Evolutionary conservation across 2,888 invertebrate genomes (phyloP), one percentile per base, ranked within the genome.

Genomic region (Arctia plantaginis): DNA sequence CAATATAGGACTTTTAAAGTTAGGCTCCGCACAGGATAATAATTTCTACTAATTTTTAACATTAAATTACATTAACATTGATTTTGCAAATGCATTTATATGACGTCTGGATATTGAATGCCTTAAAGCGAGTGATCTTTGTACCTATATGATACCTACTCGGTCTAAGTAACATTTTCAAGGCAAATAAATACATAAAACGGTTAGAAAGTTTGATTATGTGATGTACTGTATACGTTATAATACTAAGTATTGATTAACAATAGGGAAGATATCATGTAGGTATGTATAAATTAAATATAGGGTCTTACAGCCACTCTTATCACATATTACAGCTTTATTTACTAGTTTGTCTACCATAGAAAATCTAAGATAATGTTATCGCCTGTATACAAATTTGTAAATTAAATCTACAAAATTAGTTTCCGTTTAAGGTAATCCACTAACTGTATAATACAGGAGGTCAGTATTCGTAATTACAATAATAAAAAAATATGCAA

Each of bases 241-340:
- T 87, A 84, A 81, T 87, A 89, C 82, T 81, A 82, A 81, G 79
- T 87, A n/a, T n/a, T n/a, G 85, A 88, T 87, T 84, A 89, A 89
- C 86, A 86, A 88, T 88, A 87, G 84, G 89, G 89, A 90, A 90
- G 91, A 91, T 90, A 90, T 86, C 88, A 90, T 88, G 86, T 87
- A 85, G 81, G 90, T 88, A 88, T 86, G 83, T 87, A 86, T 85
- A 91, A 90, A 92, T 88, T 88, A 91, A 90, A 90, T 86, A 89
- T 87, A 91, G 89, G 88, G 88, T 91, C 91, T 93, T 94, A 95
- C 95, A 95, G 95, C 95, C 95, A 93, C 95, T 93, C 95, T 95
- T 95, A 95, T 95, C 95, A 95, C 95, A 95, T 93, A 93, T 92
- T 90, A 94, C 92, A 93, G 90, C 92, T 93, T 87, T 91, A 93